A percentile compares a stretch with the other conserved stretches of the same genome.
These are phyloP conservation scores for Thymallus thymallus DNA, from an alignment of 2,113 vertebrate species.

Conservation along the genomic window DNA sequence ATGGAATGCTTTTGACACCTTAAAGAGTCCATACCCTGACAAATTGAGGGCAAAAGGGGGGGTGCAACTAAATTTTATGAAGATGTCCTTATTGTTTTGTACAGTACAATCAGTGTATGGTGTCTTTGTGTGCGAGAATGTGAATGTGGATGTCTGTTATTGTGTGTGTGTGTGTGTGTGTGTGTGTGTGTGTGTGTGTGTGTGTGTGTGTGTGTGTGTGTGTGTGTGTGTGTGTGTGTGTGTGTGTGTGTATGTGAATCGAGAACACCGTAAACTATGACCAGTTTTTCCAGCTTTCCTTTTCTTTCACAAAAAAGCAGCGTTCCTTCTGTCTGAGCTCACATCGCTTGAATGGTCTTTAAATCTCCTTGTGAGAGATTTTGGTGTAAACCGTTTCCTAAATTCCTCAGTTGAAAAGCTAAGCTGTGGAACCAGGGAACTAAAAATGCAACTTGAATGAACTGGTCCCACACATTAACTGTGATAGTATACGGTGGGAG, in stretches of 20 bases:
- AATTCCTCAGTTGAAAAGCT: constrained; percentile 47
- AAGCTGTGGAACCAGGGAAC: constrained; percentile 52
- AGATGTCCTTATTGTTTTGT: too few relatives aligned
- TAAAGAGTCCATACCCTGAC: too few relatives aligned
- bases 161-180: background rate
- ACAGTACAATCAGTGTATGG: constrained; percentile 9
- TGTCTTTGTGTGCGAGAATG: background rate
- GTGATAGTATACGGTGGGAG: background rate
- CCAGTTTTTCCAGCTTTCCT: constrained; percentile 34
- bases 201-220: constrained; percentile 7
- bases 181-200: constrained; percentile 5
- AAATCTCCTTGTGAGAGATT: constrained; percentile 64
- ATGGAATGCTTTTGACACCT: too few relatives aligned
- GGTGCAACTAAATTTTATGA: too few relatives aligned
- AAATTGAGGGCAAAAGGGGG: too few relatives aligned
- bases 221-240: background rate
- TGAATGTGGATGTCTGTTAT: constrained; percentile 20
- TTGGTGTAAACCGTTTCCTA: constrained; percentile 62
- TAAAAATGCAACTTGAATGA: constrained; percentile 66
- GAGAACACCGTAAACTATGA: constrained; percentile 24
- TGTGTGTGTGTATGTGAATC: constrained; percentile 3
- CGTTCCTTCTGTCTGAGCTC: constrained; percentile 36
- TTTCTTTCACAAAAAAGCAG: constrained; percentile 52
- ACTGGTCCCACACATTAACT: background rate
- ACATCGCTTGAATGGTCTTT: constrained; percentile 48